Conservation (phyloP, 2,888 invertebrate species). For the Rhagonycha lutea region DNA sequence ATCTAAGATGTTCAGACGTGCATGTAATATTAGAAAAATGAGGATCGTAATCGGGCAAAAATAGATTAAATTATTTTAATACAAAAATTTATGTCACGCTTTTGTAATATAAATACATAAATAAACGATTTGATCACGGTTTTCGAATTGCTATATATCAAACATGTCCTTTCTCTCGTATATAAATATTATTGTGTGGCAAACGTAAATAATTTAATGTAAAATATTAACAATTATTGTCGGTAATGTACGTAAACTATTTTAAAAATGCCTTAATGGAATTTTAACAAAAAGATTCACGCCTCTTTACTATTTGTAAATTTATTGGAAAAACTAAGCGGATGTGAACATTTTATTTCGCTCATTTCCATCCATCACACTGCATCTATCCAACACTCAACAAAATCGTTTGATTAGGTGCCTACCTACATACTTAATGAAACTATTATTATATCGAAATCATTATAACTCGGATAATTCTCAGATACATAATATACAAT, state of each 20-base stretch:
- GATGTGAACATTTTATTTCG: neutral
- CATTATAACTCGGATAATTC: neutral
- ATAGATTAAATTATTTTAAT: slow-evolving; percentile 24
- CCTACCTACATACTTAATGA: neutral
- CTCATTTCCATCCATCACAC: neutral
- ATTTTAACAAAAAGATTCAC: neutral
- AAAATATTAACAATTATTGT: slow-evolving; percentile 25
- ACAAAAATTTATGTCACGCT: slow-evolving; percentile 27
- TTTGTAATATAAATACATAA: slow-evolving; percentile 33
- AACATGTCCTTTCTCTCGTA: slow-evolving; percentile 44
- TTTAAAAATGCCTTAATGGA: neutral
- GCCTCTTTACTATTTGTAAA: neutral
- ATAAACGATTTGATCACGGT: slow-evolving; percentile 43
- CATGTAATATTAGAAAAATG: slow-evolving; percentile 13
- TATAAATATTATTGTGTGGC: slow-evolving; percentile 31
- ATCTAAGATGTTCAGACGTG: slow-evolving; percentile 12
- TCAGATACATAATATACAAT: neutral
- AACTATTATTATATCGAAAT: neutral
- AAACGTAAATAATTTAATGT: slow-evolving; percentile 26
- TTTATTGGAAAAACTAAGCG: neutral
- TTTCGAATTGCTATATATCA: slow-evolving; percentile 44
- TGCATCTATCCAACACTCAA: neutral
- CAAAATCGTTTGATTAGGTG: neutral
- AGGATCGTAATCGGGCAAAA: slow-evolving; percentile 16
- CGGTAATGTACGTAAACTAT: slow-evolving; percentile 1